Percentiles rank a stretch among this genome's conserved stretches.
phyloP scores from a whole-genome alignment of 2,113 vertebrate species.

The Ictalurus punctatus region DNA sequence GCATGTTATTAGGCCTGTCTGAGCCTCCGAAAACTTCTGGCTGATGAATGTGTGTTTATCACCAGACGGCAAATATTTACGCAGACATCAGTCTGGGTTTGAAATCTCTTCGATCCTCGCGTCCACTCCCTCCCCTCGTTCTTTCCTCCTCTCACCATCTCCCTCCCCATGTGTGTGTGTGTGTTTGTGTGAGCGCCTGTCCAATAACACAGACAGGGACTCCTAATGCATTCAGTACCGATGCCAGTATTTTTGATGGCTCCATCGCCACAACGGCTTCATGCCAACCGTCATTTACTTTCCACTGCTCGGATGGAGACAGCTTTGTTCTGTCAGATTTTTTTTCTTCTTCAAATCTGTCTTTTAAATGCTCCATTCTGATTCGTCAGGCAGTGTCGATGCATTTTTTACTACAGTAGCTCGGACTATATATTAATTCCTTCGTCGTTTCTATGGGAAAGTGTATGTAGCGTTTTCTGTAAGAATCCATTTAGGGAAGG shows the following conservation, averaged over 20 bases:
- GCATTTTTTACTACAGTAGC: background rate
- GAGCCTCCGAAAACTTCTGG: slow-evolving; percentile 19
- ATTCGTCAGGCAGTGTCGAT: background rate
- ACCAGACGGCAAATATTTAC: slow-evolving; percentile 72
- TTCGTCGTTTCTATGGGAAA: background rate
- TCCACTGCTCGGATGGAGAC: background rate
- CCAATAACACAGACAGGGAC: slow-evolving; percentile 34
- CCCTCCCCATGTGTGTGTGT: background rate
- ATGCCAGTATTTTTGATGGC: slow-evolving; percentile 22
- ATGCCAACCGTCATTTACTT: slow-evolving; percentile 12
- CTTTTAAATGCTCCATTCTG: background rate
- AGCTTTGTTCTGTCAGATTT: background rate
- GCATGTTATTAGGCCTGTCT: slow-evolving; percentile 14
- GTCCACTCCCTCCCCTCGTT: slow-evolving; percentile 31
- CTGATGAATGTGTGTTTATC: slow-evolving; percentile 69
- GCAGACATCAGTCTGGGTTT: slow-evolving; percentile 62
- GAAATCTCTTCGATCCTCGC: slow-evolving; percentile 64
- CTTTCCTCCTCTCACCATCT: background rate
- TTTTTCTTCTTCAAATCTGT: background rate
- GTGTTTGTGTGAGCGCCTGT: slow-evolving; percentile 2
- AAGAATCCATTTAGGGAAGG: background rate
- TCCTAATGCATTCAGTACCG: slow-evolving; percentile 6
- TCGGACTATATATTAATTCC: background rate
- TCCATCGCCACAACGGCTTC: slow-evolving; percentile 10
- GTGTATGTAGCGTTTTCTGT: background rate